Percentiles rank a stretch among this genome's conserved stretches.
phyloP scores from a whole-genome alignment of 2,113 vertebrate genomes.

The Hypanus sabinus region DNA sequence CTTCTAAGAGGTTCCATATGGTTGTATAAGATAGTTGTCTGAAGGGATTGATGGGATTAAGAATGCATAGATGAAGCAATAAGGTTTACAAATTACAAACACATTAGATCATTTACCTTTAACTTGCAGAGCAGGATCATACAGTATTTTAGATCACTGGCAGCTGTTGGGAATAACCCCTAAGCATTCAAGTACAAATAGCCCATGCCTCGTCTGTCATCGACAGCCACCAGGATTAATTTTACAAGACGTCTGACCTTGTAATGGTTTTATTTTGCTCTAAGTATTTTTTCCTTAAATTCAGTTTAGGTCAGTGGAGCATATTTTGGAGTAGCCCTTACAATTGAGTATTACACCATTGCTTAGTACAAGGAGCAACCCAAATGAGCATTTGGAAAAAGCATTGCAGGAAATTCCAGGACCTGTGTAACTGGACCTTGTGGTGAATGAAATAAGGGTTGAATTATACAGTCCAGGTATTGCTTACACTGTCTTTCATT shows the following conservation, averaged over 20 bases:
- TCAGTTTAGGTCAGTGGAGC: not conserved
- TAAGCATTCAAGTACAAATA: constrained; percentile 15
- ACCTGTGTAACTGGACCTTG: not conserved
- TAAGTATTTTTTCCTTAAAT: not conserved
- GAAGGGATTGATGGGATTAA: not conserved
- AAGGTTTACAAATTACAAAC: not conserved
- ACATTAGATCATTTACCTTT: not conserved
- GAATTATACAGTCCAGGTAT: not conserved
- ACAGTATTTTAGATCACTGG: not conserved
- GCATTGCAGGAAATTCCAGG: not conserved
- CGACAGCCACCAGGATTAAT: not conserved
- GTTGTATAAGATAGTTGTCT: not conserved
- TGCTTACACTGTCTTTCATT: not conserved
- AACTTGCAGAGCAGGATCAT: not conserved
- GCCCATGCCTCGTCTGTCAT: not conserved
- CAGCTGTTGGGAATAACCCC: constrained; percentile 8
- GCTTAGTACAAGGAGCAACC: not conserved
- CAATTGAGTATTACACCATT: not conserved
- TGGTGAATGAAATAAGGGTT: not conserved
- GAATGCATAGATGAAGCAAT: not conserved
- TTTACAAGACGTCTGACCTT: constrained; percentile 25
- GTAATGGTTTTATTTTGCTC: not conserved
- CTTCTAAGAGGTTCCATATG: not conserved
- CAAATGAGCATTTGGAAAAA: not conserved
- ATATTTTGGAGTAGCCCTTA: not conserved